Base-by-base conservation (phyloP, 1,140 invertebrate genomes). In the Bombus balteatus region DNA sequence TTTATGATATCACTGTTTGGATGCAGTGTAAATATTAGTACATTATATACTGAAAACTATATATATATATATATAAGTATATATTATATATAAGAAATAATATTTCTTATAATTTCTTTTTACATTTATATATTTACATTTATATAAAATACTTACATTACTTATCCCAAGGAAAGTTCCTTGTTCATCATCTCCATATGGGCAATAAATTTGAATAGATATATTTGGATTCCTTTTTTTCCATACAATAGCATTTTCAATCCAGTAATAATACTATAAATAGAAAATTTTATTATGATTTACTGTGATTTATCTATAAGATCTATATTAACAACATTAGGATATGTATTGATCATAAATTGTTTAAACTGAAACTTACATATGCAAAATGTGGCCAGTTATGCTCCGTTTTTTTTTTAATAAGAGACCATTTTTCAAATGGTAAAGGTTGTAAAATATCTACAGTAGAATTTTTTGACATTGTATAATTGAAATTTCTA, bases 241-340 rank as follows among this genome's bases (percentile, higher is more conserved):
- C 85, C 85, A 88, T 66, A 73, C 70, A 12, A 87, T 83, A 9
- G 85, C 77, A 72, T 75, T 87, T 53, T 81, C 34, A 32, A 88
- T 75, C 81, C 85, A 88, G 34, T 84, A 76, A 62, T 81, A 87
- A 59, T 74, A 53, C 84, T 86, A 39, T 53, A 81, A 88, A 32
- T 28, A 32, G 2, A 25, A n/a, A 74, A 39, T 39, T 53, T 53
- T 53, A 53, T 22, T 12, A 37, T 37, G 9, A 25, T 71, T 28
- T 71, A 71, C 22, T 39, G 9, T n/a, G 28, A n/a, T n/a, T 62
- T 37, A 39, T 28, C 0, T 71, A 37, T 70, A 37, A 9, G 18
- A 32, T 13, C 10, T 37, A n/a, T 28, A 62, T 70, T 25, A 25
- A 18, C n/a, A 68, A 8, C 4, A 37, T 25, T 39, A 79, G 34